Base-by-base conservation (phyloP, 2,888 invertebrate species). In the Pachycephus smyrnensis region DNA sequence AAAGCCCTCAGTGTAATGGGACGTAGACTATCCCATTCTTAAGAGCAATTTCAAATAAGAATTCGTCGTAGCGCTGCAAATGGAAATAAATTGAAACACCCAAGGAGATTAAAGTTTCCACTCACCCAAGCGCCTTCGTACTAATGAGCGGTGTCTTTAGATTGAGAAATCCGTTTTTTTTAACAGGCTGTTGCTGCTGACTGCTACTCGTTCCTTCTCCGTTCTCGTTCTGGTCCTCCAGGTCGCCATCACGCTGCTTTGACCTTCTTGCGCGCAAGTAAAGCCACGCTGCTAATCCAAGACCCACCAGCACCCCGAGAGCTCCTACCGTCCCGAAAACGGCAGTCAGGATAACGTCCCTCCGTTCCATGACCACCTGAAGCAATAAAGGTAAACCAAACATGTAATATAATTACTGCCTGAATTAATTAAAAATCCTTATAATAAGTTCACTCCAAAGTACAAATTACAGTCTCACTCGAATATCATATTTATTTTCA, bases 121-220 rank as follows among this genome's bases (percentile, higher is more conserved):
- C 95, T 95, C 91, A 96, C 96, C 95, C 95, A 78, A 96, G 91
- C 35, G 95, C 94, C 89, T 95, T 96, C 15, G 95, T 95, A 85
- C 95, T 95, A 85, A 96, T 96, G 76, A 96, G 92, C 0, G 96
- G 96, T 30, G 95, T 95, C 91, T 95, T 95, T 86, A 96, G 90
- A 86, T 93, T 95, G 77, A 96, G 93, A 86, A 95, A 95, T 69
- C 95, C 95, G 85, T 95, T 95, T 84, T 93, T 94, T 87, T 94
- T 94, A 80, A 82, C 82, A 11, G 85, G 78, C 12, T 84, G 84
- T 68, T 87, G 86, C 37, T 85, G 83, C 73, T 82, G 86, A 80
- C 78, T 80, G 76, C 84, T 83, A 75, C 83, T 82, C 69, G 93
- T 92, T 71, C 93, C 93, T 77, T 93, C 93, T 78, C 93, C 93